Evolutionary conservation across 2,888 invertebrate genomes (phyloP).

Genomic region (Tiphia femorata): DNA sequence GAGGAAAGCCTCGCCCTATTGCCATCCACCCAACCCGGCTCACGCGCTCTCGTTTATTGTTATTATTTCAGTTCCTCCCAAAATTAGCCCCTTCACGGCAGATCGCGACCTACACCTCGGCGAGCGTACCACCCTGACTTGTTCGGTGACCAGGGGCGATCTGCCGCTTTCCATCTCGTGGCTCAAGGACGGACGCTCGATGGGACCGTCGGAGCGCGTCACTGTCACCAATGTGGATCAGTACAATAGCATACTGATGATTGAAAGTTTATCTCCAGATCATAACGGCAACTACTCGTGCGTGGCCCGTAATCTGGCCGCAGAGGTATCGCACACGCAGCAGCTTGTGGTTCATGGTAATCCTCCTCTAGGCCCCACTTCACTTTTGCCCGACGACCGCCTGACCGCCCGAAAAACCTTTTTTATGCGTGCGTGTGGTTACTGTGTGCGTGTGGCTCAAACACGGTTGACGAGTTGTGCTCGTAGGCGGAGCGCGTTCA

Average conservation of each 20-base stretch:
- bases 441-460: constrained; percentile 27
- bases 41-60: too few species aligned
- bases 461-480: too few species aligned
- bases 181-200: constrained; percentile 80
- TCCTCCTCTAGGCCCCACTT: constrained; percentile 68
- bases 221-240: constrained; percentile 81
- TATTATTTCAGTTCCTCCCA: constrained; percentile 79
- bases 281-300: constrained; percentile 85
- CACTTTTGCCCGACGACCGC: constrained; percentile 57
- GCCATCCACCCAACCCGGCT: too few species aligned
- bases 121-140: constrained; percentile 80
- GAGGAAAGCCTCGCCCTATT: constrained; percentile 20
- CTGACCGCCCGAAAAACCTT: constrained; percentile 55
- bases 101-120: constrained; percentile 80
- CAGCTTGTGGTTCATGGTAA: constrained; percentile 85
- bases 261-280: constrained; percentile 81
- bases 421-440: constrained; percentile 29
- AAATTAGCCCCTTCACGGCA: constrained; percentile 80
- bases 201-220: constrained; percentile 76
- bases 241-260: constrained; percentile 83
- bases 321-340: constrained; percentile 81
- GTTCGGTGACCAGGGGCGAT: constrained; percentile 83
- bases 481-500: too few species aligned
- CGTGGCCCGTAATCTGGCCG: constrained; percentile 79
- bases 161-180: constrained; percentile 81